A percentile compares a stretch with the other conserved stretches of the same genome.
These are phyloP conservation scores for rat (Rattus norvegicus) DNA, from an alignment of 2,113 vertebrate genomes.

Conservation along the genomic window DNA sequence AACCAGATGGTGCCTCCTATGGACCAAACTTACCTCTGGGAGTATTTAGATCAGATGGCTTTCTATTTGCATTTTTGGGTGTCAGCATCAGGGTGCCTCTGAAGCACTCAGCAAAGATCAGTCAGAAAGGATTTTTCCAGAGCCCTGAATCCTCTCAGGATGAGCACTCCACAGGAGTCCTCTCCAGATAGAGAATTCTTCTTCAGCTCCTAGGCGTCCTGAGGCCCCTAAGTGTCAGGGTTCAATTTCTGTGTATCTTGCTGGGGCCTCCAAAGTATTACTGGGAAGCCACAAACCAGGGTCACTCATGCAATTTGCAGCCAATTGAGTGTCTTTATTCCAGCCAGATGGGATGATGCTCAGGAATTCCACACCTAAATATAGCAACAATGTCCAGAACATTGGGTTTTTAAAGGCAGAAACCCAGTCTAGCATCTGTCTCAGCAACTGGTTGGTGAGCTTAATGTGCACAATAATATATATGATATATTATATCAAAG, in stretches of 20 bases:
- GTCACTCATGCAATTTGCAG: not conserved
- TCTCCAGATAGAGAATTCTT: not conserved
- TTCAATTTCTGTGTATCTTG: not conserved
- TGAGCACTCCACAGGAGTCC: not conserved
- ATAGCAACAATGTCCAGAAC: not conserved
- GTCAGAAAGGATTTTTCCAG: not conserved
- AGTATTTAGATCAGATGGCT: not conserved
- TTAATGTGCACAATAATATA: not conserved
- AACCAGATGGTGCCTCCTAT: not conserved
- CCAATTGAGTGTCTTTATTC: not conserved
- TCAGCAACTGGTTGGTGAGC: not conserved
- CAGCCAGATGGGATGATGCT: not conserved
- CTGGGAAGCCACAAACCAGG: not conserved
- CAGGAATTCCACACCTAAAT: not conserved
- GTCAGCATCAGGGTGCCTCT: not conserved
- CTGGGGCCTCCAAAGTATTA: not conserved
- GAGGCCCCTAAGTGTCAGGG: not conserved
- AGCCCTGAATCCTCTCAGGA: not conserved
- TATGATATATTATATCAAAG: no score
- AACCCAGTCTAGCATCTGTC: not conserved
- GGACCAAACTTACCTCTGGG: not conserved
- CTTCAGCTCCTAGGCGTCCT: not conserved
- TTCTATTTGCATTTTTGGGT: not conserved
- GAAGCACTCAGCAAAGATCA: not conserved
- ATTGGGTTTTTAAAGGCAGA: not conserved